phyloP scores from a whole-genome alignment of 2,888 invertebrate species.

The Boloria euphrosyne region DNA sequence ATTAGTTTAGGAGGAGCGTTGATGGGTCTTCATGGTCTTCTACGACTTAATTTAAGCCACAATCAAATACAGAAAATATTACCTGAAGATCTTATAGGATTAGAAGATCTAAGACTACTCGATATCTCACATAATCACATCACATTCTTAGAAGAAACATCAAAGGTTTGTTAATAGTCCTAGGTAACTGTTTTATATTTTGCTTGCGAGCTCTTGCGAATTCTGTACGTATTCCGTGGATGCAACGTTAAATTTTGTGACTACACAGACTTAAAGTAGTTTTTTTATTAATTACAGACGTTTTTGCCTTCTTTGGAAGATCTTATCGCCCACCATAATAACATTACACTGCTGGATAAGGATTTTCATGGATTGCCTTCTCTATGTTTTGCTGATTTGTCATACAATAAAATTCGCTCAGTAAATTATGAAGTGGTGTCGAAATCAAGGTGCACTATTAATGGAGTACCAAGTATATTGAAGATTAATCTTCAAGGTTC shows the following conservation, averaged over 20 bases:
- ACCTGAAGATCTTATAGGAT: constrained; percentile 89
- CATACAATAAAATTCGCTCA: constrained; percentile 88
- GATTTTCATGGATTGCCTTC: constrained; percentile 93
- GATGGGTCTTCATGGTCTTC: constrained; percentile 87
- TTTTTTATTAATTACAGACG: constrained; percentile 81
- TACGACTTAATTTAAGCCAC: constrained; percentile 87
- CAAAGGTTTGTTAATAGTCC: constrained; percentile 83
- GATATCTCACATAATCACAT: constrained; percentile 91
- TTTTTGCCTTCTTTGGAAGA: constrained; percentile 89
- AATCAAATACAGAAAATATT: constrained; percentile 88
- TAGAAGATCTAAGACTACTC: constrained; percentile 87
- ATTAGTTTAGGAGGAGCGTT: constrained; percentile 88
- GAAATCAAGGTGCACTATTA: constrained; percentile 90
- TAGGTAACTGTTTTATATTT: constrained; percentile 39
- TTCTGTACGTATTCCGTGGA: not conserved
- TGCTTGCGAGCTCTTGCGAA: constrained; percentile 44
- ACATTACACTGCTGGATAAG: constrained; percentile 87
- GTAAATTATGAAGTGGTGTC: constrained; percentile 89
- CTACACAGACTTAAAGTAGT: not conserved
- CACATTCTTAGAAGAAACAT: constrained; percentile 89
- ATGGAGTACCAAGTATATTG: constrained; percentile 89
- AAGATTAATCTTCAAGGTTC: constrained; percentile 92
- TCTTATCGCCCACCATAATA: constrained; percentile 89
- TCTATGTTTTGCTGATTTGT: constrained; percentile 90
- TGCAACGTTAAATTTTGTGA: not conserved